Conservation (phyloP, 2,113 vertebrate species). For the Dunckerocampus dactyliophorus region DNA sequence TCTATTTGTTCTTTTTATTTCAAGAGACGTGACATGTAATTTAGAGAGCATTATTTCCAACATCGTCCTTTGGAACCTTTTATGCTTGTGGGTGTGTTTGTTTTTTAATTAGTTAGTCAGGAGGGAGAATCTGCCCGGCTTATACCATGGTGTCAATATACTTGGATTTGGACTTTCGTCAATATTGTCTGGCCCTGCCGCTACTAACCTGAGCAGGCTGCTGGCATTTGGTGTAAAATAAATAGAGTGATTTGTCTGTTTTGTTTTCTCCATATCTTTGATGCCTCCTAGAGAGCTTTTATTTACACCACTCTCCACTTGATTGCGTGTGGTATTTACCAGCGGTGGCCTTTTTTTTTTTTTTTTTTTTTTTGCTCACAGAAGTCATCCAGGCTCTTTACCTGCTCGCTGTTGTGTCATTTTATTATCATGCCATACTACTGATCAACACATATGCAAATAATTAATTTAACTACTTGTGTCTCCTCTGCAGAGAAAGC, state of each 20-base stretch:
- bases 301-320: conserved; percentile 71
- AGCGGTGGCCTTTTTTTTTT: conserved; percentile 34
- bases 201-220: conserved; percentile 73
- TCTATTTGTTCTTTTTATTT: conserved; percentile 56
- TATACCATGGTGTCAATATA: conserved; percentile 74
- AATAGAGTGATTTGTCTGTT: conserved; percentile 79
- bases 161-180: conserved; percentile 73
- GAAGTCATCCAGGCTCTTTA: conserved; percentile 34
- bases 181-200: conserved; percentile 72
- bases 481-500: conserved; percentile 85
- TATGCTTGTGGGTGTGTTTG: conserved; percentile 72
- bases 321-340: conserved; percentile 71
- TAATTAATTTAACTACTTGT: background rate
- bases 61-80: conserved; percentile 71
- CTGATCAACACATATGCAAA: background rate
- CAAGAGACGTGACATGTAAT: conserved; percentile 70
- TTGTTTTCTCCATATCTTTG: conserved; percentile 69
- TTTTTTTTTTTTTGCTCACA: conserved; percentile 23
- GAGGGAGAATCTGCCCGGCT: conserved; percentile 61
- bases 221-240: conserved; percentile 78
- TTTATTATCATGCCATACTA: conserved; percentile 18
- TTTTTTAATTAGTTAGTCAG: conserved; percentile 78
- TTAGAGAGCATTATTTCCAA: conserved; percentile 73
- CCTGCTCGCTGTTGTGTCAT: conserved; percentile 20
- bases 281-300: conserved; percentile 67